phyloP scores from a whole-genome alignment of 2,113 vertebrate species.

The Microcebus jonahi region DNA sequence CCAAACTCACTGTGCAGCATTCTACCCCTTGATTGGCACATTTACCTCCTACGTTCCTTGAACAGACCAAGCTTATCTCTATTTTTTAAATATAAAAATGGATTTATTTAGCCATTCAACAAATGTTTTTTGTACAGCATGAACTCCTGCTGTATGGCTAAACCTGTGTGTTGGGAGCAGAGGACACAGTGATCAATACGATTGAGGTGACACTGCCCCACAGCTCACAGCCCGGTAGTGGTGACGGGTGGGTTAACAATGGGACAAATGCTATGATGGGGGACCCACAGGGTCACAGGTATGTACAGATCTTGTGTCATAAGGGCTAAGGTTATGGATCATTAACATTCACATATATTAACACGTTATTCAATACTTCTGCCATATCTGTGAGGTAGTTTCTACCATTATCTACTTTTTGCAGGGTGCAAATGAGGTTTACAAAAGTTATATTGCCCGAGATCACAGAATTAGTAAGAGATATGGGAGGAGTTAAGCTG shows the following conservation, averaged over 20 bases:
- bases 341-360: not conserved
- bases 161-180: not conserved
- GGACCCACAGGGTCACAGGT: too few relatives aligned
- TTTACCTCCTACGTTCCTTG: not conserved
- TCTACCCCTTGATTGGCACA: not conserved
- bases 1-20: not conserved
- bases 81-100: not conserved
- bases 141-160: too few relatives aligned
- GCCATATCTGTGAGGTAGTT: not conserved
- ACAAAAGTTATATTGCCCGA: not conserved
- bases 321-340: not conserved
- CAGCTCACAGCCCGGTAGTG: not conserved
- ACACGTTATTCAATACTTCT: not conserved
- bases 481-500: not conserved
- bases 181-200: not conserved
- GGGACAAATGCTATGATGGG: rapidly evolving
- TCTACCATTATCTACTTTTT: not conserved
- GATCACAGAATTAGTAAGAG: not conserved
- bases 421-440: not conserved
- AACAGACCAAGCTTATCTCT: not conserved
- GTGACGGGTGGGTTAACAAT: not conserved
- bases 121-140: not conserved
- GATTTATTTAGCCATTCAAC: too few relatives aligned
- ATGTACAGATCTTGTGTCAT: not conserved
- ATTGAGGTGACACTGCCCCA: rapidly evolving